phyloP scores from a whole-genome alignment of 2,797 vertebrate species.

The Ctenopoma multispine region DNA sequence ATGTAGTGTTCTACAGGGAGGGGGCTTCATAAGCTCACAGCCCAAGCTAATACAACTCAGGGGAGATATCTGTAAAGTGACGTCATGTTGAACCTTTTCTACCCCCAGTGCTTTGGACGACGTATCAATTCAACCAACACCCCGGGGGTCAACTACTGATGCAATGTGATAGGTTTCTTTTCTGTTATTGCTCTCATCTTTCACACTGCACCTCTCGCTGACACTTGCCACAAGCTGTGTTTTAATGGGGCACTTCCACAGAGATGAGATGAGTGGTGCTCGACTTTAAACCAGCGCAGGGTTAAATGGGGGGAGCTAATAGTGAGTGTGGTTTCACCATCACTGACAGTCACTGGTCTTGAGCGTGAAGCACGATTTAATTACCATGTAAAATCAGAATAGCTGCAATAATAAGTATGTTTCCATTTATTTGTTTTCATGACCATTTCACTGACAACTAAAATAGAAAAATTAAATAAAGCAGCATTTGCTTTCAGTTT shows the following conservation, averaged over 20 bases:
- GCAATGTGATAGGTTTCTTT: conserved; percentile 55
- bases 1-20: conserved; percentile 27
- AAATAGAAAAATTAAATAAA: too few relatives aligned
- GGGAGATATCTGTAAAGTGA: conserved; percentile 45
- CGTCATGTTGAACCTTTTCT: conserved; percentile 40
- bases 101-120: conserved; percentile 11
- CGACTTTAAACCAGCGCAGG: conserved; percentile 37
- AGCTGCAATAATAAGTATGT: neutral
- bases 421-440: neutral
- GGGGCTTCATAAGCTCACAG: conserved; percentile 31
- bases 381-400: neutral
- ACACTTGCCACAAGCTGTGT: conserved; percentile 76
- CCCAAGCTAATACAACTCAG: conserved; percentile 16
- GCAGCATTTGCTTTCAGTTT: too few relatives aligned
- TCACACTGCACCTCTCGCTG: conserved; percentile 61
- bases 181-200: conserved; percentile 76
- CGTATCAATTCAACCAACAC: conserved; percentile 26
- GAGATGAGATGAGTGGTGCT: conserved; percentile 51
- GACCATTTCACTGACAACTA: too few relatives aligned
- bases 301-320: conserved; percentile 38
- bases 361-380: neutral
- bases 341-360: neutral
- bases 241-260: conserved; percentile 67
- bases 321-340: neutral
- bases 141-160: conserved; percentile 20